Percentiles rank a stretch among this genome's conserved stretches.
Conservation (phyloP, 2,888 invertebrate genomes). For the Chouioia cunea region DNA sequence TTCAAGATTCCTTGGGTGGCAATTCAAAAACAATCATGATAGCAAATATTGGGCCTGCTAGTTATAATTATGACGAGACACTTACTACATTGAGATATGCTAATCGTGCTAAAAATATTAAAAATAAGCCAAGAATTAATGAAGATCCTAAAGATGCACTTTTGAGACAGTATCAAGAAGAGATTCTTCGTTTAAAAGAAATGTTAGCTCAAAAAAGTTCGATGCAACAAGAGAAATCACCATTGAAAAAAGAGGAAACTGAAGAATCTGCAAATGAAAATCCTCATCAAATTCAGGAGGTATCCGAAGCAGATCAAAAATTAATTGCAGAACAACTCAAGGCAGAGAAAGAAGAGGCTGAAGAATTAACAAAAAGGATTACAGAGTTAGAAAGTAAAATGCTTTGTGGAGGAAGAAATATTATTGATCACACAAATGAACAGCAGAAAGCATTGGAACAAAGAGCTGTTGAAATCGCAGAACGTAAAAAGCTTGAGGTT, state of each 20-base stretch:
- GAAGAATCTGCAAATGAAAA: conserved; percentile 64
- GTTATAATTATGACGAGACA: conserved; percentile 98
- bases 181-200: conserved; percentile 82
- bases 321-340: conserved; percentile 73
- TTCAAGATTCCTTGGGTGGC: conserved; percentile 98
- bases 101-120: conserved; percentile 97
- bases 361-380: conserved; percentile 83
- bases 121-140: conserved; percentile 98
- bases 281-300: conserved; percentile 67
- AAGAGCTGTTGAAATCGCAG: conserved; percentile 87
- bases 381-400: conserved; percentile 92
- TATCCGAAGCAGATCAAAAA: conserved; percentile 70
- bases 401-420: conserved; percentile 93
- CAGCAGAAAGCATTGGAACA: conserved; percentile 92
- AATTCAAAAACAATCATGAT: conserved; percentile 99
- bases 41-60: conserved; percentile 98
- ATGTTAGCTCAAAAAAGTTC: conserved; percentile 63
- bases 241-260: conserved; percentile 66
- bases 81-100: conserved; percentile 96
- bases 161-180: conserved; percentile 93
- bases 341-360: conserved; percentile 79
- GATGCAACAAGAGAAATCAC: conserved; percentile 69
- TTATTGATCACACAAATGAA: conserved; percentile 95
- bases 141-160: conserved; percentile 99
- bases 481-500: conserved; percentile 83